These are phyloP conservation scores for Andrena hattorfiana DNA, from an alignment of 2,888 invertebrate species.

Conservation along the genomic window DNA sequence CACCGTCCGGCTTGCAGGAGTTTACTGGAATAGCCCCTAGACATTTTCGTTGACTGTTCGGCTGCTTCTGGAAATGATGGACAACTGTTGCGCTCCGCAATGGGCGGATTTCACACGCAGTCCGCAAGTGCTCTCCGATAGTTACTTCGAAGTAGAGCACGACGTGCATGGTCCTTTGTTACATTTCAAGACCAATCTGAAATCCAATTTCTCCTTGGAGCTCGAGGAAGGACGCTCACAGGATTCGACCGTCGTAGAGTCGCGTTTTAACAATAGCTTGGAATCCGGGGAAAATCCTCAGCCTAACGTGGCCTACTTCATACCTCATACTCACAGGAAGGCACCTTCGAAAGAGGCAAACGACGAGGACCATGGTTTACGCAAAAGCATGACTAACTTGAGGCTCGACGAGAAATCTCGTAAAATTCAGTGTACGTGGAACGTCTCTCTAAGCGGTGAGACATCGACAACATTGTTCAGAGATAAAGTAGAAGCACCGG, in stretches of 20 bases:
- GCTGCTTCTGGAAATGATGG: background rate
- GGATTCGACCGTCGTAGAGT: background rate
- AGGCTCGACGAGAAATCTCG: slow-evolving; percentile 39
- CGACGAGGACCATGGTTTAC: slow-evolving; percentile 69
- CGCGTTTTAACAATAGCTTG: slow-evolving; percentile 58
- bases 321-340: slow-evolving; percentile 54
- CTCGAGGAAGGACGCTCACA: background rate
- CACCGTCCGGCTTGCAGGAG: background rate
- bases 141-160: background rate
- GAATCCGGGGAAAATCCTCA: slow-evolving; percentile 61
- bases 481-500: background rate
- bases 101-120: slow-evolving; percentile 1
- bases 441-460: slow-evolving; percentile 29
- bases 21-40: background rate
- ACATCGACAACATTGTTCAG: background rate
- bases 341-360: slow-evolving; percentile 41
- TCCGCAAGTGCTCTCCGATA: background rate
- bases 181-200: background rate
- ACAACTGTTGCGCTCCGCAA: background rate
- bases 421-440: slow-evolving; percentile 45
- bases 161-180: background rate
- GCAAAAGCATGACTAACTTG: slow-evolving; percentile 69
- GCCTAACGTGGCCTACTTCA: slow-evolving; percentile 66
- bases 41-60: background rate
- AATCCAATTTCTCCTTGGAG: background rate